Evolutionary conservation across 2,888 invertebrate genomes (phyloP).

Genomic region (Papilio demoleus): DNA sequence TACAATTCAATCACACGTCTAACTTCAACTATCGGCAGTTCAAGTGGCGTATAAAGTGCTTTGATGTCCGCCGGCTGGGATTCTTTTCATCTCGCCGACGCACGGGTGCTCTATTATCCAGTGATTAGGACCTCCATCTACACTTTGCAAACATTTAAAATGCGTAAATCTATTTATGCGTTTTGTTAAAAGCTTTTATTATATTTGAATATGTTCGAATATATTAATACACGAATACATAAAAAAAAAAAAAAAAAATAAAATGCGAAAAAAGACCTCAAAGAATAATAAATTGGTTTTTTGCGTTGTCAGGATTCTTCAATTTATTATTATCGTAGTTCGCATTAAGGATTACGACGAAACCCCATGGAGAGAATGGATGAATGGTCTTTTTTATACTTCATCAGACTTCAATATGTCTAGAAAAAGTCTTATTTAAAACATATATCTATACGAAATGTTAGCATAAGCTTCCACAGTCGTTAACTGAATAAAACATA

Average conservation of each 20-base stretch:
- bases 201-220: too few species aligned
- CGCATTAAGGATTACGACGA: conserved; percentile 31
- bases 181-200: not conserved
- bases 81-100: conserved; percentile 72
- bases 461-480: too few species aligned
- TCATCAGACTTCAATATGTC: not conserved
- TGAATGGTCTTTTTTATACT: not conserved
- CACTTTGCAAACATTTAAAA: conserved; percentile 31
- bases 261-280: conserved; percentile 31
- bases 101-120: conserved; percentile 67
- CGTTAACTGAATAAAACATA: too few species aligned
- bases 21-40: conserved; percentile 67
- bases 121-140: conserved; percentile 64
- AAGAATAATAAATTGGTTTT: conserved; percentile 40
- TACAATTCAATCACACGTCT: too few species aligned
- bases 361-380: conserved; percentile 2
- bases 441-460: too few species aligned
- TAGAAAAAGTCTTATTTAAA: not conserved
- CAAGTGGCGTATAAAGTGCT: conserved; percentile 72
- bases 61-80: conserved; percentile 61
- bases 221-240: too few species aligned
- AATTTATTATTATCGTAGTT: conserved; percentile 32
- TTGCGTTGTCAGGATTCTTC: conserved; percentile 21
- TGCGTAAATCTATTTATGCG: conserved; percentile 19
- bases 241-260: too few species aligned